phyloP scores from a whole-genome alignment of 2,113 vertebrate species.

The Platysternon megacephalum region DNA sequence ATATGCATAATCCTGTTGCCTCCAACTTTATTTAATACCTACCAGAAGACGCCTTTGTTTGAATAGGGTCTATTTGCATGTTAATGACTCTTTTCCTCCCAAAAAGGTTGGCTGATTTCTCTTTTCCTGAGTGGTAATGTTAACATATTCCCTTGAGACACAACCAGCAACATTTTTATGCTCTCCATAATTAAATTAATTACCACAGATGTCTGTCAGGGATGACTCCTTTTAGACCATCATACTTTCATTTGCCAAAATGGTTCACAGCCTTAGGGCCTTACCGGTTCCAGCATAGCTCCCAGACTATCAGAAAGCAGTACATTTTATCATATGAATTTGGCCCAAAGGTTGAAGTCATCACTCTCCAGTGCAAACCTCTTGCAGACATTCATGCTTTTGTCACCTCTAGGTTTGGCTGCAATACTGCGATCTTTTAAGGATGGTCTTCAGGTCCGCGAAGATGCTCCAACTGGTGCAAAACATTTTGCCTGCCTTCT shows the following conservation, averaged over 20 bases:
- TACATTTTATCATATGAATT: not conserved
- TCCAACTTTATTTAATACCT: conserved; percentile 18
- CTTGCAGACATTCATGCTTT: not conserved
- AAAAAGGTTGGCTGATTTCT: not conserved
- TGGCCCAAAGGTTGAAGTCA: not conserved
- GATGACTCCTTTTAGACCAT: not conserved
- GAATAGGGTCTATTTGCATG: not conserved
- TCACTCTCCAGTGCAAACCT: not conserved
- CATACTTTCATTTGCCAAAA: not conserved
- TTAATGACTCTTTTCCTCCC: not conserved
- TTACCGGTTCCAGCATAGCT: not conserved
- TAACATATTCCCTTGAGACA: not conserved
- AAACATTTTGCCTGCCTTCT: not conserved
- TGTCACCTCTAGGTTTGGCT: not conserved
- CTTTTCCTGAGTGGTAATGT: not conserved
- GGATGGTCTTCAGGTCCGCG: not conserved
- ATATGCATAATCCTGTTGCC: not conserved
- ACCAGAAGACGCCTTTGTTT: conserved; percentile 2
- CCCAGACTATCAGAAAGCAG: not conserved
- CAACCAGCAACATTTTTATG: not conserved
- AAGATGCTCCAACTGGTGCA: not conserved
- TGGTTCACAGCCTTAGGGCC: not conserved
- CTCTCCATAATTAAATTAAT: not conserved
- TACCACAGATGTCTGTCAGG: not conserved
- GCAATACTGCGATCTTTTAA: not conserved